Evolutionary conservation across 2,888 invertebrate genomes (phyloP).

Genomic region (Dorcus parallelipipedus): DNA sequence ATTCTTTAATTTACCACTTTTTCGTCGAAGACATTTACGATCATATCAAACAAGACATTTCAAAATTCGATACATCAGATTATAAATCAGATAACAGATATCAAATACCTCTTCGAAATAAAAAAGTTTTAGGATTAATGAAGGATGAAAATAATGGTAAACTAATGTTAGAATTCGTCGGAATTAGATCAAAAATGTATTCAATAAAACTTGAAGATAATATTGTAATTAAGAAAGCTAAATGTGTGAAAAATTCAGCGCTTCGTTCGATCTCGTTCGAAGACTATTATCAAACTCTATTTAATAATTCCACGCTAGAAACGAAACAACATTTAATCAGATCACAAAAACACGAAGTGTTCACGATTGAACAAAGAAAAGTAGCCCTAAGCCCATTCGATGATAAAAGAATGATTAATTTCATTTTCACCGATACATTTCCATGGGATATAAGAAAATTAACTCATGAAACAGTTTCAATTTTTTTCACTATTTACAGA

Average conservation of each 20-base stretch:
- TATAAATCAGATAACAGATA: slow-evolving; percentile 29
- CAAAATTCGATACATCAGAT: slow-evolving; percentile 37
- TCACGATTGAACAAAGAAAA: slow-evolving; percentile 15
- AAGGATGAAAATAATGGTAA: slow-evolving; percentile 36
- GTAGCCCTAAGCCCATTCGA: slow-evolving; percentile 12
- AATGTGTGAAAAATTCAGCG: slow-evolving; percentile 26
- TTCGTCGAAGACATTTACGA: slow-evolving; percentile 39
- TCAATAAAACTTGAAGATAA: neutral
- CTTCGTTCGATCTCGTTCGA: neutral
- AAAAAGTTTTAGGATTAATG: slow-evolving; percentile 29
- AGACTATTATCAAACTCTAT: slow-evolving; percentile 3
- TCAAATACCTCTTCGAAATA: slow-evolving; percentile 26
- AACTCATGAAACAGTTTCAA: too few relatives aligned
- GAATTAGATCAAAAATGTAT: slow-evolving; percentile 33
- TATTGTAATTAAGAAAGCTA: slow-evolving; percentile 22
- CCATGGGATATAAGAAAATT: slow-evolving; percentile 4
- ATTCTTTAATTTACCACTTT: slow-evolving; percentile 34
- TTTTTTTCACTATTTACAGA: too few relatives aligned
- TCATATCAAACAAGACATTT: slow-evolving; percentile 27
- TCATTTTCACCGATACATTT: neutral
- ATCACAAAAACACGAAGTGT: slow-evolving; percentile 9
- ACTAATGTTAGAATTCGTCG: slow-evolving; percentile 32
- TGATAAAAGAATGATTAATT: slow-evolving; percentile 17
- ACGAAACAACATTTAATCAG: neutral
- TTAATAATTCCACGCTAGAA: neutral